Evolutionary conservation across 2,888 invertebrate species (phyloP).

Genomic region (Cylindroiulus punctatus): DNA sequence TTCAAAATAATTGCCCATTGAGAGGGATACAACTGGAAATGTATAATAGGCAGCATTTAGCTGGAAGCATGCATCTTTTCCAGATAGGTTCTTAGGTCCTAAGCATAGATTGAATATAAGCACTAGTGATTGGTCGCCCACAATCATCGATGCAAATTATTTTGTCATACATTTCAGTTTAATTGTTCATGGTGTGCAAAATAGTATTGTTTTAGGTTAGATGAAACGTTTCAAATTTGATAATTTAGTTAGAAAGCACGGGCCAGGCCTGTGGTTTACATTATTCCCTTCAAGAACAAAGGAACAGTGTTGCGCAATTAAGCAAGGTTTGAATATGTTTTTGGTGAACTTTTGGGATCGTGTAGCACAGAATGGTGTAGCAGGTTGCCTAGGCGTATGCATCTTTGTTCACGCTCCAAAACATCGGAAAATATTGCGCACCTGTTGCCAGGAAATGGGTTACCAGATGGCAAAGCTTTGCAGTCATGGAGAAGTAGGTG

Average conservation of each 20-base stretch:
- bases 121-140: too few relatives aligned
- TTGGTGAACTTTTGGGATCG: background rate
- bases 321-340: background rate
- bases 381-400: background rate
- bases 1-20: background rate
- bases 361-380: background rate
- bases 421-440: background rate
- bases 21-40: too few relatives aligned
- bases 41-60: too few relatives aligned
- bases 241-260: background rate
- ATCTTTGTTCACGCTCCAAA: background rate
- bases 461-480: background rate
- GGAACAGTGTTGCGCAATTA: background rate
- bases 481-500: background rate
- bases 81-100: background rate
- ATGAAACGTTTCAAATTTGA: background rate
- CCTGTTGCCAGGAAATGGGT: conserved; percentile 1
- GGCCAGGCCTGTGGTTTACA: background rate
- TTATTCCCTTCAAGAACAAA: background rate
- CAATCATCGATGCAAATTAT: too few relatives aligned
- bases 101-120: too few relatives aligned
- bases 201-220: background rate
- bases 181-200: background rate
- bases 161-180: background rate
- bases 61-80: background rate